Evolutionary conservation across 2,888 invertebrate genomes (phyloP).

Genomic region (Brassicogethes aeneus): DNA sequence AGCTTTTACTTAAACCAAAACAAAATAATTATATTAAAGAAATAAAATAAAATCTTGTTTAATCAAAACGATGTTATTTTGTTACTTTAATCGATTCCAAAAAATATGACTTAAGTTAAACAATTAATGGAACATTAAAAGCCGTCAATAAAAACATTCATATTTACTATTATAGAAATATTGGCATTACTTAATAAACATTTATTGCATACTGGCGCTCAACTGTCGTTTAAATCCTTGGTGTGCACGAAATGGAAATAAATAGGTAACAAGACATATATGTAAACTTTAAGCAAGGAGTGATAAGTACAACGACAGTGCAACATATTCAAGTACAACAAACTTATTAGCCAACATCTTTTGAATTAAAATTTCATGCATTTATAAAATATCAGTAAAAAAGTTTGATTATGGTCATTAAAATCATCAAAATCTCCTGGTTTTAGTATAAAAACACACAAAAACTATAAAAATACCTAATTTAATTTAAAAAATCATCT

Average conservation of each 20-base stretch:
- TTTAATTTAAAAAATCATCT: too few species aligned
- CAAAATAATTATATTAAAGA: too few species aligned
- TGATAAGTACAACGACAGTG: constrained; percentile 23
- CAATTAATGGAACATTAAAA: not conserved
- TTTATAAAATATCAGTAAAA: too few species aligned
- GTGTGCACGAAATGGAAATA: constrained; percentile 33
- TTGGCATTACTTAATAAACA: constrained; percentile 18
- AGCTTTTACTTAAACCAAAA: too few species aligned
- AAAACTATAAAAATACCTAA: too few species aligned
- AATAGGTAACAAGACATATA: constrained; percentile 22
- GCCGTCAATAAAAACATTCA: not conserved
- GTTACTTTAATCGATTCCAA: too few species aligned
- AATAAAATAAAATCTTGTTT: too few species aligned
- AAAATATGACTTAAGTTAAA: not conserved
- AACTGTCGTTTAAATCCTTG: constrained; percentile 34
- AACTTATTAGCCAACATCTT: not conserved
- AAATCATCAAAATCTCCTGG: too few species aligned
- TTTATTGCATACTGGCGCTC: constrained; percentile 26
- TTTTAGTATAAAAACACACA: too few species aligned
- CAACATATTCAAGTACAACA: constrained; percentile 12
- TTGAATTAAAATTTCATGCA: not conserved
- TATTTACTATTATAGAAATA: not conserved
- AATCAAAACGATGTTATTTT: too few species aligned
- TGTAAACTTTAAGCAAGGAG: constrained; percentile 27
- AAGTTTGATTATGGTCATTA: too few species aligned